phyloP scores from a whole-genome alignment of 2,888 invertebrate genomes.

The Scaptomyza reducta region DNA sequence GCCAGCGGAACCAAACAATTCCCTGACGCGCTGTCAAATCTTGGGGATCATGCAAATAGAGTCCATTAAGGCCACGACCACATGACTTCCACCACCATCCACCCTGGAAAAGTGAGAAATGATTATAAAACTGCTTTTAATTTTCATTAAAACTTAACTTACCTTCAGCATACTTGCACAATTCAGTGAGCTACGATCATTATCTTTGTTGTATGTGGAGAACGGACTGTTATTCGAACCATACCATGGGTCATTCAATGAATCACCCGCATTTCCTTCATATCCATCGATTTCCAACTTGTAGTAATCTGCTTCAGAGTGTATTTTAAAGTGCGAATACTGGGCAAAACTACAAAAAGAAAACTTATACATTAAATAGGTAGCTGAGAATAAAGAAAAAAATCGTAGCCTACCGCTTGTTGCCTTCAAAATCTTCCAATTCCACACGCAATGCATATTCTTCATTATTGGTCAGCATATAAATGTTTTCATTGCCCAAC shows the following conservation, averaged over 20 bases:
- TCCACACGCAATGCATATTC: conserved; percentile 94
- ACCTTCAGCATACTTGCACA: conserved; percentile 95
- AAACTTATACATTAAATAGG: neutral
- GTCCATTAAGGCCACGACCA: conserved; percentile 94
- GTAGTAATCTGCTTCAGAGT: conserved; percentile 95
- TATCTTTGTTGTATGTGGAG: conserved; percentile 96
- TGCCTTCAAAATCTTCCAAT: conserved; percentile 96
- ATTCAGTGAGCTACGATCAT: conserved; percentile 94
- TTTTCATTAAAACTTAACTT: conserved; percentile 13
- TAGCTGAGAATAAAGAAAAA: neutral
- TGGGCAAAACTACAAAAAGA: conserved; percentile 89
- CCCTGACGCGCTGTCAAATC: conserved; percentile 95
- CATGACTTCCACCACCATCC: conserved; percentile 99
- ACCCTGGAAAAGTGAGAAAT: conserved; percentile 84
- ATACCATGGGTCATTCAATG: conserved; percentile 96
- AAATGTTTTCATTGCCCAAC: conserved; percentile 97
- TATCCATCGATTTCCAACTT: conserved; percentile 96
- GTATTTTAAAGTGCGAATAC: conserved; percentile 96
- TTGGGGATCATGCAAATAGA: conserved; percentile 95
- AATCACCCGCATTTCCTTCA: conserved; percentile 95
- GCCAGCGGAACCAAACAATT: conserved; percentile 97
- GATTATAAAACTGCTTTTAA: neutral
- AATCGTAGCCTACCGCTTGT: conserved; percentile 89
- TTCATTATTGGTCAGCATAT: conserved; percentile 96
- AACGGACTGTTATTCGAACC: conserved; percentile 97